Conservation (phyloP, 2,113 vertebrate species). For the Oostethus manadensis region DNA sequence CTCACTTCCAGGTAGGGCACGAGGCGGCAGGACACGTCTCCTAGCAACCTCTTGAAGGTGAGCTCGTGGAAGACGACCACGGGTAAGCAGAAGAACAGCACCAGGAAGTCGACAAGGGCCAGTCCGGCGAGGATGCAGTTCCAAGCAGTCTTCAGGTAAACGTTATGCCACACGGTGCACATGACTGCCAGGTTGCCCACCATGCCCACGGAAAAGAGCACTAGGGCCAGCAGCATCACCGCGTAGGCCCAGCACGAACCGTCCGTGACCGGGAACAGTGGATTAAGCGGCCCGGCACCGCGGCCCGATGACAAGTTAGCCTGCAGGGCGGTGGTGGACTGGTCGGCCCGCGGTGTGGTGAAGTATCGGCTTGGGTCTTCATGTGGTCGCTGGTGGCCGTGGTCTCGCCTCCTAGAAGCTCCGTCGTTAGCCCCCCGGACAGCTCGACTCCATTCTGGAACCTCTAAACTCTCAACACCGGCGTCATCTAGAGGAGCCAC, state of each 20-base stretch:
- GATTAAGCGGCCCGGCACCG: conserved; percentile 70
- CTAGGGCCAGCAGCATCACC: conserved; percentile 81
- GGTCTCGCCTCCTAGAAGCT: conserved; percentile 44
- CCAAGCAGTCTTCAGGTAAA: conserved; percentile 90
- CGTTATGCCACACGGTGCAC: conserved; percentile 92
- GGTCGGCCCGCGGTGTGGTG: conserved; percentile 57
- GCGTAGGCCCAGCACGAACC: conserved; percentile 84
- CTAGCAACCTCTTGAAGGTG: conserved; percentile 82
- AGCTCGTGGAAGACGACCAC: conserved; percentile 90
- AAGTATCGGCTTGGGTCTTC: conserved; percentile 63
- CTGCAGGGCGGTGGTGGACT: conserved; percentile 19
- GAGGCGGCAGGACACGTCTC: conserved; percentile 81
- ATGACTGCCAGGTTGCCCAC: conserved; percentile 90
- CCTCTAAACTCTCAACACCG: background rate
- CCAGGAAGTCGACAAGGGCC: conserved; percentile 90
- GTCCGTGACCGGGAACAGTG: conserved; percentile 79
- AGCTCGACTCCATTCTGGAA: conserved; percentile 23
- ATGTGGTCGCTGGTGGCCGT: conserved; percentile 52
- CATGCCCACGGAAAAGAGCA: conserved; percentile 83
- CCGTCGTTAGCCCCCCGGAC: conserved; percentile 68
- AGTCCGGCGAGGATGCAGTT: conserved; percentile 90
- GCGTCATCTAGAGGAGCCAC: background rate
- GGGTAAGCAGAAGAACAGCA: conserved; percentile 93
- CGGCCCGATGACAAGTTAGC: conserved; percentile 16
- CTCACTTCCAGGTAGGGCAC: conserved; percentile 92